Percentiles rank a stretch among this genome's conserved stretches.
phyloP scores from a whole-genome alignment of 2,888 invertebrate genomes.

The Drosophila falleni region DNA sequence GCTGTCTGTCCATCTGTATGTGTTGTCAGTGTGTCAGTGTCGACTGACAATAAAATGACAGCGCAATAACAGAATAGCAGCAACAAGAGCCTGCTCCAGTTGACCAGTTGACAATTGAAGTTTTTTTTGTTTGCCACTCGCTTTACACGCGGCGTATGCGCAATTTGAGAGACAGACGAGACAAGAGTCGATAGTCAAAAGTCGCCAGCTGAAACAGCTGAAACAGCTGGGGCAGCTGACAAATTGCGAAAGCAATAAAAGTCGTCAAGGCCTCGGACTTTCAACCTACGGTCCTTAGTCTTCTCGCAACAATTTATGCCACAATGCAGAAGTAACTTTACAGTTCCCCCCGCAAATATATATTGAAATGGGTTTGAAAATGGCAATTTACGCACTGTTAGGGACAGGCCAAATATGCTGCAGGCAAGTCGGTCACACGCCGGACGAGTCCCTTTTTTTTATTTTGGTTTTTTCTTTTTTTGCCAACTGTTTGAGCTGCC shows the following conservation, averaged over 20 bases:
- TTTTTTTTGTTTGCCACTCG: slow-evolving; percentile 49
- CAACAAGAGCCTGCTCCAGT: slow-evolving; percentile 37
- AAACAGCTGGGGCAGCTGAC: slow-evolving; percentile 40
- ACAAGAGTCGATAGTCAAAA: slow-evolving; percentile 39
- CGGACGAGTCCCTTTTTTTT: slow-evolving; percentile 41
- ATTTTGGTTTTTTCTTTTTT: slow-evolving; percentile 42
- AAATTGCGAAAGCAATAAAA: slow-evolving; percentile 69
- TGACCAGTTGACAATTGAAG: slow-evolving; percentile 65
- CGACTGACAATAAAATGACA: slow-evolving; percentile 66
- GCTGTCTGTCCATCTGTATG: background rate
- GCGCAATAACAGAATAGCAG: slow-evolving; percentile 61
- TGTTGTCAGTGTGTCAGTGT: slow-evolving; percentile 33
- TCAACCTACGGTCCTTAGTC: background rate
- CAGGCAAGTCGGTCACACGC: slow-evolving; percentile 63
- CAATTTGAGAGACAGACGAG: slow-evolving; percentile 48
- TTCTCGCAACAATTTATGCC: slow-evolving; percentile 38
- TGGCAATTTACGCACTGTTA: slow-evolving; percentile 79
- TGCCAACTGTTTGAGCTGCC: slow-evolving; percentile 39
- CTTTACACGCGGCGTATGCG: slow-evolving; percentile 65
- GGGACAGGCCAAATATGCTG: slow-evolving; percentile 68
- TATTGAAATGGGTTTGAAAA: slow-evolving; percentile 79
- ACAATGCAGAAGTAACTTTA: slow-evolving; percentile 44
- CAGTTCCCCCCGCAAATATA: slow-evolving; percentile 27
- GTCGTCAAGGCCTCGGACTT: slow-evolving; percentile 15
- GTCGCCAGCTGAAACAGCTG: slow-evolving; percentile 50